Evolutionary conservation across 2,888 invertebrate species (phyloP).

Genomic region (Parascotia fuliginaria): DNA sequence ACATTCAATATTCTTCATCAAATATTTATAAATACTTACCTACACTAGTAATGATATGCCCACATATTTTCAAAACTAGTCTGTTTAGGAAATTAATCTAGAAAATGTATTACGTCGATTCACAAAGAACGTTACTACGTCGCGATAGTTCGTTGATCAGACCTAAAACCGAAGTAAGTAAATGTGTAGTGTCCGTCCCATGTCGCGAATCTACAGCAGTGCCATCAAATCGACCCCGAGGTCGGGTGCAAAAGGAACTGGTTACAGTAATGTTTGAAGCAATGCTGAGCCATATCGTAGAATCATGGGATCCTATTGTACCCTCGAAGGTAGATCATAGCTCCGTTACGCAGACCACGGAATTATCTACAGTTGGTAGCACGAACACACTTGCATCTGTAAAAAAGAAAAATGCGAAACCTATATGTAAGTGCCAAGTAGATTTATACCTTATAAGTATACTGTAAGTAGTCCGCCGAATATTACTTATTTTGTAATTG

Average conservation of each 20-base stretch:
- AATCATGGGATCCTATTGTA: conserved; percentile 67
- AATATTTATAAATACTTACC: no score
- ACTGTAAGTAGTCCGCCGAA: no score
- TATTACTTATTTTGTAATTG: no score
- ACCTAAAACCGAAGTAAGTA: conserved; percentile 40
- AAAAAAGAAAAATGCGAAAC: conserved; percentile 55
- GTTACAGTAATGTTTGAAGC: conserved; percentile 71
- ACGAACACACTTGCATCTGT: conserved; percentile 40
- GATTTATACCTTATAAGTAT: neutral
- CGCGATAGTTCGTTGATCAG: conserved; percentile 71
- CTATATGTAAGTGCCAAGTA: conserved; percentile 4
- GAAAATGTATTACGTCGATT: conserved; percentile 71
- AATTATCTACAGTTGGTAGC: conserved; percentile 60
- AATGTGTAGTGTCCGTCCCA: no score
- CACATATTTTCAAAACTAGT: no score
- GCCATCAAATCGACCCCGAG: conserved; percentile 43
- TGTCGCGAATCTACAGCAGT: no score
- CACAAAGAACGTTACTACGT: conserved; percentile 68
- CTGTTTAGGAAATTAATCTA: neutral
- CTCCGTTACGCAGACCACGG: no score
- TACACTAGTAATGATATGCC: no score
- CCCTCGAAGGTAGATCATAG: neutral
- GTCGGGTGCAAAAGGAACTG: conserved; percentile 66
- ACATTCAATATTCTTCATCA: no score
- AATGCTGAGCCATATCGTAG: conserved; percentile 69